These are phyloP conservation scores for Meriones unguiculatus DNA, from an alignment of 2,113 vertebrate genomes.

Conservation along the genomic window DNA sequence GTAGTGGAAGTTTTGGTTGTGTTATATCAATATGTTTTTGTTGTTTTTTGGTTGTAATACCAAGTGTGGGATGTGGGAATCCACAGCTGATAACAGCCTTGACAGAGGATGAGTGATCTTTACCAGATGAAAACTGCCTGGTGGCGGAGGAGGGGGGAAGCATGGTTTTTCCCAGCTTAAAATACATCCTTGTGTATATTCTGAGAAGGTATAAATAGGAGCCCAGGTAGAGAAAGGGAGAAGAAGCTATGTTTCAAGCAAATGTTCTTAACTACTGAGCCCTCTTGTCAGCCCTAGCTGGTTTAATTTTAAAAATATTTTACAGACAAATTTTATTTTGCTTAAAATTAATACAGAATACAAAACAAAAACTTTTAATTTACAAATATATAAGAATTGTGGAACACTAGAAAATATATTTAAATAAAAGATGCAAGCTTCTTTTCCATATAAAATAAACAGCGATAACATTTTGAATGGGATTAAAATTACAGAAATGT, in stretches of 20 bases:
- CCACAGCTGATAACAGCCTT: too few relatives aligned
- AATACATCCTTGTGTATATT: too few relatives aligned
- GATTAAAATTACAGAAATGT: not conserved
- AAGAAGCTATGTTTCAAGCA: not conserved
- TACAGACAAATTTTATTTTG: slow-evolving; percentile 5
- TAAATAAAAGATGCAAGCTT: not conserved
- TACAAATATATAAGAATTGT: not conserved
- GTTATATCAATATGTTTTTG: too few relatives aligned
- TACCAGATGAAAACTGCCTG: too few relatives aligned
- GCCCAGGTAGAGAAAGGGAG: too few relatives aligned
- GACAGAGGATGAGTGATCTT: too few relatives aligned
- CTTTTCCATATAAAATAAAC: not conserved
- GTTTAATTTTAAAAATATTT: not conserved
- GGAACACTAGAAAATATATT: not conserved
- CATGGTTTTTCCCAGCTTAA: too few relatives aligned
- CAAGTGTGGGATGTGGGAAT: too few relatives aligned
- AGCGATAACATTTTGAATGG: not conserved
- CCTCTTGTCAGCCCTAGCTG: not conserved
- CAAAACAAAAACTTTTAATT: not conserved
- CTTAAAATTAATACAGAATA: not conserved
- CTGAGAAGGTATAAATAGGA: too few relatives aligned
- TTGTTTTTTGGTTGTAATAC: too few relatives aligned
- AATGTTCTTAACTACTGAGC: not conserved
- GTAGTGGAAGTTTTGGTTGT: not conserved
- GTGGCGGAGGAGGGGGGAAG: too few relatives aligned